Evolutionary conservation across 2,113 vertebrate species (phyloP), one percentile per base, ranked within the genome.

Genomic region (Corythornis cristatus): DNA sequence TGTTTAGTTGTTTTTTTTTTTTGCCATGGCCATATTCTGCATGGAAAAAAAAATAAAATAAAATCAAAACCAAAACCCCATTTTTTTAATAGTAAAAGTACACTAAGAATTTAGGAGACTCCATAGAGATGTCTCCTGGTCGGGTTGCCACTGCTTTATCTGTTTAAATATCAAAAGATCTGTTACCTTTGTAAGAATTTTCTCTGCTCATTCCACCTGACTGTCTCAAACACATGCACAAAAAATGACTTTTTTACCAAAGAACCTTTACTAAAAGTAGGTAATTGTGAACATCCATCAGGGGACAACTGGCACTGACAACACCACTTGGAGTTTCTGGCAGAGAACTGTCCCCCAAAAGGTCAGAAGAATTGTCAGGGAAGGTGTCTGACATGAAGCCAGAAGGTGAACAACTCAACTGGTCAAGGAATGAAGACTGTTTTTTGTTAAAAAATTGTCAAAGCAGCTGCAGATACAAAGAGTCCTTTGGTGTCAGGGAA

Each of bases 401-500:
- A 76, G 26, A 33, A 50, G 33, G 25, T 51, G 64, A 37, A 60
- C 23, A 43, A 3, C 12, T 80, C 73, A 60, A 15, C 0, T 11
- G 21, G 60, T 13, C 15, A 58, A 54, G 3, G 33, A 42, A 43
- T 9, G 13, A 16, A 42, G 45, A 18, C 37, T 8, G 8, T 4
- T 26, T 18, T 74, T 43, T n/a, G 8, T 42, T 45, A 18, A 45
- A 45, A 82, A 64, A 77, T 72, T 12, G 21, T 66, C 90, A 71
- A 68, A 87, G 93, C 95, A 83, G 86, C 90, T 60, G 45, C 29
- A 5, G 68, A n/a, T 57, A 93, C 83, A 89, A 89, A 88, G 90
- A 93, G 88, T 92, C 96, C 96, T 96, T 94, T 91, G 93, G 94
- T 87, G 95, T 82, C 17, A 4, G 3, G 90, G 78, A 17, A 45